A percentile compares a stretch with the other conserved stretches of the same genome.
phyloP scores from a whole-genome alignment of 2,888 invertebrate genomes.

The Nemotelus pantherinus region DNA sequence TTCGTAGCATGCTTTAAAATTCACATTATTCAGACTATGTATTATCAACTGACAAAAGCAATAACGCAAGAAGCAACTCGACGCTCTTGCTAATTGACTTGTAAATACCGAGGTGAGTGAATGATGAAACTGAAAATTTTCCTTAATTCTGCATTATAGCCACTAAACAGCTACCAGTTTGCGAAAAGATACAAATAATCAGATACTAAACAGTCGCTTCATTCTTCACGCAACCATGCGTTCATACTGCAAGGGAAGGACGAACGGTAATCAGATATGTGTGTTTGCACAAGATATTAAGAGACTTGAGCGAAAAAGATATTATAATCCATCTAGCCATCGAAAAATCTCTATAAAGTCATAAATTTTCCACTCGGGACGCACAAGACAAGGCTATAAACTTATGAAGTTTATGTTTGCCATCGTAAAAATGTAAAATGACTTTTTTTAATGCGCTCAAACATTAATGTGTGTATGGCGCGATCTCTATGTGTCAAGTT shows the following conservation, averaged over 20 bases:
- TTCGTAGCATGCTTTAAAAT: too few relatives aligned
- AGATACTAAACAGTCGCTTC: background rate
- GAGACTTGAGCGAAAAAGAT: constrained; percentile 7
- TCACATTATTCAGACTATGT: background rate
- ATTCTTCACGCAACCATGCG: background rate
- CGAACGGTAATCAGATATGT: background rate
- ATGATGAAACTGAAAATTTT: constrained; percentile 3
- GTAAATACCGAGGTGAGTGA: constrained; percentile 10
- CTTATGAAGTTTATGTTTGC: constrained; percentile 1
- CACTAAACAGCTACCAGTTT: background rate
- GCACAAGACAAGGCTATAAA: constrained; percentile 10
- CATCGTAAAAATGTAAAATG: constrained; percentile 10
- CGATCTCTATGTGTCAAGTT: too few relatives aligned
- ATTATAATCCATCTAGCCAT: background rate
- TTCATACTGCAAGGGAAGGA: background rate
- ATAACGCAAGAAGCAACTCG: background rate
- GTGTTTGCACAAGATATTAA: constrained; percentile 7
- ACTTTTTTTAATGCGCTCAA: background rate
- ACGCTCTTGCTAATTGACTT: constrained; percentile 2
- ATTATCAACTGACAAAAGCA: background rate
- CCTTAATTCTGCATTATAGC: background rate
- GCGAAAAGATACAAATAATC: background rate
- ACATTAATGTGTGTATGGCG: too few relatives aligned
- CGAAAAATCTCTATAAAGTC: constrained; percentile 9
- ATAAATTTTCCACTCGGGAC: background rate